Evolutionary conservation across 2,888 invertebrate species (phyloP), one percentile per base, ranked within the genome.

Genomic region (Thelaira solivaga): DNA sequence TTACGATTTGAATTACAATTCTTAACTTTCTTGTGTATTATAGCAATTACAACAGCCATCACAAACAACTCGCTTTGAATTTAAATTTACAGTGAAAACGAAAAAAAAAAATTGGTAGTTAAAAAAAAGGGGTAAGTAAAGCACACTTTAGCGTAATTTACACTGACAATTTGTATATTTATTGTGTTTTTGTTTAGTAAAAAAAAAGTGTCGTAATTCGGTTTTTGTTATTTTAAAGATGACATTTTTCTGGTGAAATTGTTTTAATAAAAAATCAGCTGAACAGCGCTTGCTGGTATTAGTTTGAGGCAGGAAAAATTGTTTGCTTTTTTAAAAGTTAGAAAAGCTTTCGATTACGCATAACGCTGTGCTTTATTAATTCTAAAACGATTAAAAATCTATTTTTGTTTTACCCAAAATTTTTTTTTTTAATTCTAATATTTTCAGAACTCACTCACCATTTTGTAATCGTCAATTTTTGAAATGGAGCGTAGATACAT

Each of bases 381-480:
- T 36, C 36, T 1, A 4, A n/a, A 39, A 39, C 36, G 10, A 13
- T 39, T 39, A 39, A 39, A n/a, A 2, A 16, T 6, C 2, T n/a
- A 13, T n/a, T 13, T 1, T 39, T 31, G 10, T 36, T 34, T 39
- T 39, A 39, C 16, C n/a, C n/a, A 13, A 6, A 39, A 6, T 22
- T 41, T 31, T 20, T 18, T 6, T n/a, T 49, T 29, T 26, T 26
- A 36, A 51, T 34, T n/a, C n/a, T n/a, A n/a, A n/a, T n/a, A n/a
- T 36, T 36, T 43, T 39, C 43, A 81, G 76, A 83, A 96, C 31
- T 67, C 59, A 78, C 96, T 96, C 94, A 97, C 97, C 97, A 97
- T 98, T 93, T 96, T 96, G 92, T 97, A 97, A 94, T 97, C 97
- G 92, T 97, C 96, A 92, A 98, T 97, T 94, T 97, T 96, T 93